Evolutionary conservation across 2,888 invertebrate genomes (phyloP), one percentile per base, ranked within the genome.

Genomic region (Syrista parreyssii): DNA sequence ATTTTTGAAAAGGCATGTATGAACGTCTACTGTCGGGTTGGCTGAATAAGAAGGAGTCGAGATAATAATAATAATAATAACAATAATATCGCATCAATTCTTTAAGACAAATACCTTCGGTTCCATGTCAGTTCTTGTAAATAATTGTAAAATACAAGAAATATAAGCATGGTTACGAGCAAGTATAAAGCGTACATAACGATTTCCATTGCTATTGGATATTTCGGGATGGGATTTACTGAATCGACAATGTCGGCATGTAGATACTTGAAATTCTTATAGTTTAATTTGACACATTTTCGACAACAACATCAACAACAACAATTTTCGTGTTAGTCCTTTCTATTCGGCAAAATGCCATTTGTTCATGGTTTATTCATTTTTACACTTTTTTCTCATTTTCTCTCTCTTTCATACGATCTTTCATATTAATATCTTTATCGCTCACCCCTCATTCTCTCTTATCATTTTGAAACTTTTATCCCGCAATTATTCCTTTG

Each of bases 251-350:
- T 55, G 23, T 55, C 55, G 23, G 32, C 75, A 40, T 78, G 80
- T 83, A 81, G 84, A 84, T 89, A 83, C 81, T 88, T 87, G 87
- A 88, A 90, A 89, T 87, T 83, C 86, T 88, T 87, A 86, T 89
- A 89, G 87, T 89, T 89, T 87, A 90, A 89, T 89, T 89, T 89
- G 88, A 89, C 89, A 90, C 88, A 90, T 88, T 87, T 88, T 88
- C 86, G 87, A 89, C 88, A 89, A 86, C 83, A 86, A 88, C 88
- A 90, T 88, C 87, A 89, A 88, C 88, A 86, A 88, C 84, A 87
- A 88, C 84, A 87, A 88, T 85, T 87, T 87, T 80, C 85, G 71
- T 79, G 78, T 79, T 79, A 75, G 75, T 78, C 78, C 78, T 73
- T 73, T 80, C 82, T 80, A 83, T 83, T 84, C 80, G 80, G 82